These are phyloP conservation scores for Mirounga angustirostris DNA, from an alignment of 2,113 vertebrate genomes.

Conservation along the genomic window DNA sequence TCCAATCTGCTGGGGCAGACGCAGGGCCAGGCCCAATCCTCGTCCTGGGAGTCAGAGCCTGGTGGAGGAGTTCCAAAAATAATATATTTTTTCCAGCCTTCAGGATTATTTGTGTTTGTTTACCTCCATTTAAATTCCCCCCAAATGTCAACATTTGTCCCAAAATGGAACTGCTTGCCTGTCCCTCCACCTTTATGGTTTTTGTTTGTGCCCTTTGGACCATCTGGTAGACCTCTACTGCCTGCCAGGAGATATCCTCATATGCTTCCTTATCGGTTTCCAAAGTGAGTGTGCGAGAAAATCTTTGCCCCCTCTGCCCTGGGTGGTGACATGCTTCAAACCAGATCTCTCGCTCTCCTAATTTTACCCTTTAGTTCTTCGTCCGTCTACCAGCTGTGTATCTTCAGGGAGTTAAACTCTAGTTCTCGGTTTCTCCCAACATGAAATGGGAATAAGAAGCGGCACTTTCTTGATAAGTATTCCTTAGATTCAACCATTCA, in stretches of 20 bases:
- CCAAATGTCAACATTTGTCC: conserved; percentile 25
- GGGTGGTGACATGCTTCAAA: not conserved
- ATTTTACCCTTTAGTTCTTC: not conserved
- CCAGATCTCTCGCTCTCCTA: not conserved
- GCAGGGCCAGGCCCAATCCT: not conserved
- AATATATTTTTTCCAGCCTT: not conserved
- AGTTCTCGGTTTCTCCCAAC: conserved; percentile 4
- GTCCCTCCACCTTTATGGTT: not conserved
- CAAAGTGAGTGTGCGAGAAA: not conserved
- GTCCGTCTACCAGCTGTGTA: not conserved
- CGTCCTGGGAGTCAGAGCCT: not conserved
- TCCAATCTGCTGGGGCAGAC: not conserved
- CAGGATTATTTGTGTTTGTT: conserved; percentile 1
- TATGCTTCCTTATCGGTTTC: not conserved
- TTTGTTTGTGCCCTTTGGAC: conserved; percentile 3
- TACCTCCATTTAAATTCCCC: not conserved
- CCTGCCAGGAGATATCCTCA: not conserved
- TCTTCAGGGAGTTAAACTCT: not conserved
- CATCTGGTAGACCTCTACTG: not conserved
- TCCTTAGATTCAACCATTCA: not conserved
- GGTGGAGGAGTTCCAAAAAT: not conserved
- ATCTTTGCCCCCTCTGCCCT: not conserved
- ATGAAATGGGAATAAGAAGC: not conserved
- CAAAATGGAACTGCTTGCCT: not conserved
- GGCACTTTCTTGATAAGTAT: not conserved